Base-by-base conservation (phyloP, 92 coral and sea anemone genomes). In the Zoanthus gigantus region DNA sequence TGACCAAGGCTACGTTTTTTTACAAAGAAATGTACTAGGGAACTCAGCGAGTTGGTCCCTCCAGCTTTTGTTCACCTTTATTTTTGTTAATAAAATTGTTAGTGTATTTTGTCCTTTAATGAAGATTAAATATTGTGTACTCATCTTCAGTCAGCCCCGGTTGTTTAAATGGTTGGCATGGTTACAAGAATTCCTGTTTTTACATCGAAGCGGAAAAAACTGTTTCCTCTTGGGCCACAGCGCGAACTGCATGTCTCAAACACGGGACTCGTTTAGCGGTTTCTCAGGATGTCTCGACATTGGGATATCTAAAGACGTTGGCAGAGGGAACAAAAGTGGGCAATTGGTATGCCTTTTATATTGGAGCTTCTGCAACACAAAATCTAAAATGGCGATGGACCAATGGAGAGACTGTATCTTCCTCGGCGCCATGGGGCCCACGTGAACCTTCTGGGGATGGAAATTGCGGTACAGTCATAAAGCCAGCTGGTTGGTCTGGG, bases 361-460 rank as follows among this genome's bases (percentile, higher is more conserved):
- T 76, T 52, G 81, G 81, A 52, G 81, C 81, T 48, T 18, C 44
- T 30, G 47, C 67, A 8, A 28, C 61, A 53, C 34, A 37, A 76
- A 76, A 76, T 29, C 2, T 17, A 9, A 50, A 50, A 16, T 76
- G 81, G 81, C 81, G 81, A 29, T 76, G 81, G 81, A 76, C 28
- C 50, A 69, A 15, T 2, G 74, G 74, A 16, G 74, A 69, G 17
- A 0, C 7, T 2, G 17, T 69, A 3, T 69, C 63, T 9, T 37
- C 58, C 2, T 15, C 81, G 13, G 81, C 63, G 13, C 81, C 65
- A 8, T 92, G 95, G 95, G 93, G 95, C 16, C 95, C 92, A 5
- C 52, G 31, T 6, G 88, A 90, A 54, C 93, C 93, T 13, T 90
- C 93, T 3, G 92, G 93, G 1, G 95, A 92, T 54, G 95, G 93